Evolutionary conservation across 2,113 vertebrate species (phyloP).

Genomic region (Oncorhynchus tshawytscha): DNA sequence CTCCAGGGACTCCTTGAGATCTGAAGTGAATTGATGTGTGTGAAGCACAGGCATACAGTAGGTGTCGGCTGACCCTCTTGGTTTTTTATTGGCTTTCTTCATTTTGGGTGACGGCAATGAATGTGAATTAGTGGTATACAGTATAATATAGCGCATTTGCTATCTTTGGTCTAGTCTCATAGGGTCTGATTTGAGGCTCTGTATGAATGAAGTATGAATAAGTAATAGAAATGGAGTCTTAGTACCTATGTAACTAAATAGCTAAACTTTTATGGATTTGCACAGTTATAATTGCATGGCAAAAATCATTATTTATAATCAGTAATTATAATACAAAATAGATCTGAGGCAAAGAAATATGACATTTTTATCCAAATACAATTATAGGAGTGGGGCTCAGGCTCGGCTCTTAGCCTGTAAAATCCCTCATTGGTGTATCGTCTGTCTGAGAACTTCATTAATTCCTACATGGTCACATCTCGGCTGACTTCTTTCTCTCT

Average conservation of each 20-base stretch:
- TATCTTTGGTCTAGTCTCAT: no score
- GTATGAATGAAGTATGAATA: neutral
- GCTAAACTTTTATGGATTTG: neutral
- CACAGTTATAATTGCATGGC: neutral
- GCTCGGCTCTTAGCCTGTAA: constrained; percentile 25
- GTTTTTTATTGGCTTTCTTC: no score
- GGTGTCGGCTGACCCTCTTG: no score
- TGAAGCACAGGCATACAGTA: no score
- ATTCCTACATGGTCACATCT: constrained; percentile 49
- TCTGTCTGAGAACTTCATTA: constrained; percentile 45
- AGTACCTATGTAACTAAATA: neutral
- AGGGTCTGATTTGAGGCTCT: no score
- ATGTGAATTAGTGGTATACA: no score
- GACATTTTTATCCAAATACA: constrained; percentile 47
- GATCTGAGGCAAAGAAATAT: constrained; percentile 42
- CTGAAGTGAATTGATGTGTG: no score
- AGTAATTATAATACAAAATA: constrained; percentile 9
- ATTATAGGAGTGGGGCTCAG: constrained; percentile 41
- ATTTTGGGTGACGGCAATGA: no score
- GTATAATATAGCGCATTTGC: no score
- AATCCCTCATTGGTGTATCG: constrained; percentile 31
- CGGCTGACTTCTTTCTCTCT: constrained; percentile 45
- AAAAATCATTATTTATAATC: constrained; percentile 24
- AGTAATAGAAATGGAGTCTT: neutral
- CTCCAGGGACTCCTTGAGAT: no score